Conservation (phyloP, 2,888 invertebrate species). For the Athalia rosae region DNA sequence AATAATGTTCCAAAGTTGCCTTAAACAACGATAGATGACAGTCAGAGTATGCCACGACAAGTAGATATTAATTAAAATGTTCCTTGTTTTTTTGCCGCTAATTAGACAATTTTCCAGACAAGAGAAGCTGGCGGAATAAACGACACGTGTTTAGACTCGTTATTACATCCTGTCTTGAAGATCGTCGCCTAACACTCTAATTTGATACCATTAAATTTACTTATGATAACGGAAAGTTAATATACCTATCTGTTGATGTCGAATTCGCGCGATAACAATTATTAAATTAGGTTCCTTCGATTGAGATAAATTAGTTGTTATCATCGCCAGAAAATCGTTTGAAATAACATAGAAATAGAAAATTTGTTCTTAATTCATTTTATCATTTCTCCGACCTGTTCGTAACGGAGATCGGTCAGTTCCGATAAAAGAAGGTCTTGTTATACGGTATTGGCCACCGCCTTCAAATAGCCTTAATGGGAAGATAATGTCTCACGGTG, state of each 20-base stretch:
- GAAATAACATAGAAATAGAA: not conserved
- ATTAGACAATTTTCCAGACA: too few relatives aligned
- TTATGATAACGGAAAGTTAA: not conserved
- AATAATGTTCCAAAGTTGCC: not conserved
- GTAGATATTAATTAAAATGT: not conserved
- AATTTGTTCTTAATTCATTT: constrained; percentile 1
- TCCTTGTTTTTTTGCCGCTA: too few relatives aligned
- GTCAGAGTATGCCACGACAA: not conserved
- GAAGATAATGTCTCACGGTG: constrained; percentile 25
- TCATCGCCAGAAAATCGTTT: constrained; percentile 8
- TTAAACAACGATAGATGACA: not conserved
- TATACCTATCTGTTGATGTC: not conserved
- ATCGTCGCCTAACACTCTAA: too few relatives aligned
- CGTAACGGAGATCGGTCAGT: constrained; percentile 6
- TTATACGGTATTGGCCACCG: not conserved
- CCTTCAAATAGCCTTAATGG: constrained; percentile 21
- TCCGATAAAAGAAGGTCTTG: constrained; percentile 7
- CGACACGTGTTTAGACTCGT: too few relatives aligned
- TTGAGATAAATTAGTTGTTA: constrained; percentile 9
- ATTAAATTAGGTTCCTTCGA: constrained; percentile 18
- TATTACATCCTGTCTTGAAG: too few relatives aligned
- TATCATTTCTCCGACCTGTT: constrained; percentile 21
- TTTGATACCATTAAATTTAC: too few relatives aligned
- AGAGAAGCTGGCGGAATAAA: too few relatives aligned
- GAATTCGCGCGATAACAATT: constrained; percentile 13